Evolutionary conservation across 2,888 invertebrate species (phyloP).

Genomic region (Hemicrepidius hirtus): DNA sequence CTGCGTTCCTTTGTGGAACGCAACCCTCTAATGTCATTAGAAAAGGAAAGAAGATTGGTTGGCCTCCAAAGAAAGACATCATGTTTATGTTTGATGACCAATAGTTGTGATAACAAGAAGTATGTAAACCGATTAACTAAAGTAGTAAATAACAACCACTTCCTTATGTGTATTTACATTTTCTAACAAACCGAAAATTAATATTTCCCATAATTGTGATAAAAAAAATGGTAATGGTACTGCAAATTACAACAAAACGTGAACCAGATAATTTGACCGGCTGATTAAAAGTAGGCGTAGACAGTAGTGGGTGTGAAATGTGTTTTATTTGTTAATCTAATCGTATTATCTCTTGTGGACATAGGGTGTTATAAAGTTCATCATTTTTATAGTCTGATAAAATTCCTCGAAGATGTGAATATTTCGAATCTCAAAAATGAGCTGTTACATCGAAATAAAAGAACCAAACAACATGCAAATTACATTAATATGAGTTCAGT

Average conservation of each 20-base stretch:
- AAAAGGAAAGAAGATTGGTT: constrained; percentile 8
- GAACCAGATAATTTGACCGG: constrained; percentile 43
- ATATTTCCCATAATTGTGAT: background rate
- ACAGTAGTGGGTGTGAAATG: constrained; percentile 65
- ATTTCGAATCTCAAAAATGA: constrained; percentile 14
- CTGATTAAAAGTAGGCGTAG: constrained; percentile 59
- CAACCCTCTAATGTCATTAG: background rate
- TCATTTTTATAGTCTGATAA: constrained; percentile 56
- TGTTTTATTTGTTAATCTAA: constrained; percentile 60
- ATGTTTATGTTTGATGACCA: constrained; percentile 31
- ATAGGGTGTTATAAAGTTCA: constrained; percentile 58
- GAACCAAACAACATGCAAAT: constrained; percentile 31
- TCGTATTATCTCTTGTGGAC: constrained; percentile 62
- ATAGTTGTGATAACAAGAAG: constrained; percentile 14
- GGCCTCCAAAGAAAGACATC: background rate
- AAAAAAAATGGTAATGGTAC: background rate
- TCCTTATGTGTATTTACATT: background rate
- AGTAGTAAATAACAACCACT: background rate
- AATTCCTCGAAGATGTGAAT: constrained; percentile 40
- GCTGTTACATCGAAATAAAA: background rate
- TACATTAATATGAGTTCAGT: constrained; percentile 54
- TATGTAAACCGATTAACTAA: constrained; percentile 5
- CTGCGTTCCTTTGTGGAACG: background rate
- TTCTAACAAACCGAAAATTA: background rate
- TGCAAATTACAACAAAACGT: constrained; percentile 33